phyloP scores from a whole-genome alignment of 2,888 invertebrate genomes.

The Thysanoteuthis rhombus region DNA sequence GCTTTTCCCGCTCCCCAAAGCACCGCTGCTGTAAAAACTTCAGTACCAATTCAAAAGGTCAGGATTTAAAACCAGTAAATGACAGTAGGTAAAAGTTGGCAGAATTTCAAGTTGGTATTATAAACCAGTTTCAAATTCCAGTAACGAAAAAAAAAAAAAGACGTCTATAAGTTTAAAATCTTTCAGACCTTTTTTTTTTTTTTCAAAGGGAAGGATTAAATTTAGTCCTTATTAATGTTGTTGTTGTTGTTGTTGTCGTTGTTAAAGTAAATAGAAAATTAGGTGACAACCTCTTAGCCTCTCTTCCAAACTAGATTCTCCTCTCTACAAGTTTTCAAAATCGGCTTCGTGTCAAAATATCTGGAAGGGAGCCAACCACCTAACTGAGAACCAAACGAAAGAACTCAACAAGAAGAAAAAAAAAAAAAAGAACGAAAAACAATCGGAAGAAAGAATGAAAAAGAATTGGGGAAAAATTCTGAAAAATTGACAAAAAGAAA shows the following conservation, averaged over 20 bases:
- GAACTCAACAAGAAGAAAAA: neutral
- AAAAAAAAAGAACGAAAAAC: neutral
- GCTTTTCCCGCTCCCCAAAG: neutral
- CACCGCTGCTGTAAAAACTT: neutral
- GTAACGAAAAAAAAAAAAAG: neutral
- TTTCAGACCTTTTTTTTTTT: neutral
- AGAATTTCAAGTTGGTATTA: neutral
- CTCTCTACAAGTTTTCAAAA: neutral
- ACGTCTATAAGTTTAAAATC: neutral
- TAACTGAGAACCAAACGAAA: neutral
- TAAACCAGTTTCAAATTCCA: constrained; percentile 12
- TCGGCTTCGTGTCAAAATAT: neutral
- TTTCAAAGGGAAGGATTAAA: neutral
- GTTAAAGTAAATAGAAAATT: neutral
- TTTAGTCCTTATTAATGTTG: neutral
- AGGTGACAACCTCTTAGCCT: neutral
- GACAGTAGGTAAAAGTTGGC: neutral
- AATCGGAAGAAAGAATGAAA: too few relatives aligned
- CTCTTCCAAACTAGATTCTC: neutral
- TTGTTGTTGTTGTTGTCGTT: too few relatives aligned
- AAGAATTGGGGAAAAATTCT: too few relatives aligned
- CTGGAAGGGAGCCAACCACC: neutral
- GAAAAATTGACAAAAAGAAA: too few relatives aligned
- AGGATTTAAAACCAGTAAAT: neutral
- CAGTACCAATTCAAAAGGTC: neutral